Evolutionary conservation across 2,888 invertebrate genomes (phyloP).

Genomic region (Cephalotes varians): DNA sequence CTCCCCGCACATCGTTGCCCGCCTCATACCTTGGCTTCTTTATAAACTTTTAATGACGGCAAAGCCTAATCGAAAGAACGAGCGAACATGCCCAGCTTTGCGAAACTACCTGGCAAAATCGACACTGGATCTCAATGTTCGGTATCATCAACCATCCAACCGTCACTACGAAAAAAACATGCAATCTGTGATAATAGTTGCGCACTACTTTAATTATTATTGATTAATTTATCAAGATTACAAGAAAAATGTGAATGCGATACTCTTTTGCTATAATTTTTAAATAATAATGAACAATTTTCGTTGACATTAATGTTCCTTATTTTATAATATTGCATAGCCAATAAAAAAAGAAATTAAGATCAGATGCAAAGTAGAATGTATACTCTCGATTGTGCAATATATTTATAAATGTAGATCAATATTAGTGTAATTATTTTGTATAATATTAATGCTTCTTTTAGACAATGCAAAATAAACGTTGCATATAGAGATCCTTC

Average conservation of each 20-base stretch:
- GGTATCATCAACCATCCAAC: constrained; percentile 70
- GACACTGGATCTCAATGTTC: constrained; percentile 80
- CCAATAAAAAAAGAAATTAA: background rate
- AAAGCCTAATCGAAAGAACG: constrained; percentile 84
- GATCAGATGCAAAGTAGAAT: background rate
- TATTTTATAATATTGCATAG: background rate
- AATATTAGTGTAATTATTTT: too few species aligned
- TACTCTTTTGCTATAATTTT: background rate
- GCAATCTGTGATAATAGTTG: constrained; percentile 36
- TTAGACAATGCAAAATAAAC: too few species aligned
- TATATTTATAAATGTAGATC: too few species aligned
- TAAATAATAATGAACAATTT: background rate
- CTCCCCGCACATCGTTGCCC: constrained; percentile 53
- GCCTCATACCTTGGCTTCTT: constrained; percentile 82
- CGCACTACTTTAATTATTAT: constrained; percentile 42
- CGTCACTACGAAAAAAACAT: constrained; percentile 50
- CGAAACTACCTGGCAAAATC: constrained; percentile 77
- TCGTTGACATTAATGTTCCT: too few species aligned
- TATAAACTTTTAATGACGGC: constrained; percentile 86
- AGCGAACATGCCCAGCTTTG: constrained; percentile 73
- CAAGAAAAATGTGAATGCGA: background rate
- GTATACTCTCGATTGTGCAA: too few species aligned
- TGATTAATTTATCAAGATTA: constrained; percentile 46
- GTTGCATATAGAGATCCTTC: too few species aligned
- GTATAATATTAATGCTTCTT: too few species aligned